phyloP scores from a whole-genome alignment of 1,140 invertebrate species.

The Metopolophium dirhodum region DNA sequence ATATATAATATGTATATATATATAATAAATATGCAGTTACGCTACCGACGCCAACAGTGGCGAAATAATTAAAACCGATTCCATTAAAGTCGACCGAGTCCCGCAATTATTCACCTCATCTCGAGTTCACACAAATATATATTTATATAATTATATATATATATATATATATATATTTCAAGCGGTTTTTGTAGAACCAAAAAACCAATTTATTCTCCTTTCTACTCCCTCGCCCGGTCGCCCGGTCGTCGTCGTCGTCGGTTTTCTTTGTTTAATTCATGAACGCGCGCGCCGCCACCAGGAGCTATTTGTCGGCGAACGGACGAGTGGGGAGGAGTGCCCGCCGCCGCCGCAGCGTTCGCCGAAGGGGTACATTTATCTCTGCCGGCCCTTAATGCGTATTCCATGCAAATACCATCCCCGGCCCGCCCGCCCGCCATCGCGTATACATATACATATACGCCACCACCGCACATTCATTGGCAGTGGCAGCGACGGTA shows the following conservation, averaged over 20 bases:
- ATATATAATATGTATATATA: neutral
- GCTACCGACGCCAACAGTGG: constrained; percentile 31
- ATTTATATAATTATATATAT: constrained; percentile 10
- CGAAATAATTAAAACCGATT: constrained; percentile 57
- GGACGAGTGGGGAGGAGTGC: neutral
- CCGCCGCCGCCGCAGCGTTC: neutral
- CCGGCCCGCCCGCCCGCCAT: neutral
- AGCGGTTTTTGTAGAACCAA: constrained; percentile 47
- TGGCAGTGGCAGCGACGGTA: neutral
- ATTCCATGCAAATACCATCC: constrained; percentile 52
- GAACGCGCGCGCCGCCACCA: constrained; percentile 32
- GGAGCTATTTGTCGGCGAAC: constrained; percentile 48
- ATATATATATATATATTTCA: constrained; percentile 28
- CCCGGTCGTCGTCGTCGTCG: neutral
- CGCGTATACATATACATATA: too few species aligned
- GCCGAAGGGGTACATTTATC: constrained; percentile 42
- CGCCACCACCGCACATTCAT: constrained; percentile 25
- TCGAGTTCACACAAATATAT: constrained; percentile 41
- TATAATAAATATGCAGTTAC: neutral
- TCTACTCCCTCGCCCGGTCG: too few species aligned
- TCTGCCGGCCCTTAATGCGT: constrained; percentile 51
- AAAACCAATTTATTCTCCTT: constrained; percentile 55
- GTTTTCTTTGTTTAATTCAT: constrained; percentile 57
- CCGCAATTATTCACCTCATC: constrained; percentile 48
- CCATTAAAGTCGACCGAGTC: constrained; percentile 47